phyloP scores from a whole-genome alignment of 1,140 invertebrate species.

The Drosophila virilis region DNA sequence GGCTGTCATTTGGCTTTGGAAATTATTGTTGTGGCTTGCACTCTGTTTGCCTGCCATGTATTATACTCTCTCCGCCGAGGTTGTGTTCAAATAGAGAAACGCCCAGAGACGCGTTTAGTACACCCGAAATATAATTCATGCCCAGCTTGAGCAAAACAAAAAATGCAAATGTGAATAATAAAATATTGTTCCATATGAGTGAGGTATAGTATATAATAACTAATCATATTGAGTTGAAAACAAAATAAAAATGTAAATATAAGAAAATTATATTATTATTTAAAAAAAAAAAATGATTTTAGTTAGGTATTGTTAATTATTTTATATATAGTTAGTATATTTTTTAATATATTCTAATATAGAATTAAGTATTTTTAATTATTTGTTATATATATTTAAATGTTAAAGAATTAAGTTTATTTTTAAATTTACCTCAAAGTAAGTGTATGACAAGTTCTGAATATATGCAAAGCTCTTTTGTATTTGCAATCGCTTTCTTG shows the following conservation, averaged over 20 bases:
- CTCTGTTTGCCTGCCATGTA: slow-evolving; percentile 40
- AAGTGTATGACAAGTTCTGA: background rate
- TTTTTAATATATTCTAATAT: too few species aligned
- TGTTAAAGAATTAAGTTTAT: too few species aligned
- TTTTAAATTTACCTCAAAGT: background rate
- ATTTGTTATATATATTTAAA: too few species aligned
- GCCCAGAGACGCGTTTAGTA: background rate
- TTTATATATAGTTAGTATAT: too few species aligned
- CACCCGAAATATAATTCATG: background rate
- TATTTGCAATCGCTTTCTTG: slow-evolving; percentile 33
- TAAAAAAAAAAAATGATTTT: too few species aligned
- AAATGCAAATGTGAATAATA: background rate
- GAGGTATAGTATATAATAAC: too few species aligned
- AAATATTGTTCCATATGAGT: too few species aligned
- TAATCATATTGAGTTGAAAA: too few species aligned
- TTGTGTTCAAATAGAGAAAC: background rate
- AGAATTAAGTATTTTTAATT: too few species aligned
- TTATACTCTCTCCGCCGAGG: slow-evolving; percentile 17
- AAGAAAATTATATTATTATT: too few species aligned
- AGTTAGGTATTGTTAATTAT: too few species aligned
- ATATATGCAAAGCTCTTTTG: background rate
- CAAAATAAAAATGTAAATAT: too few species aligned
- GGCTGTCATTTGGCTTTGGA: slow-evolving; percentile 80
- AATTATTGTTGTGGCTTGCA: slow-evolving; percentile 79
- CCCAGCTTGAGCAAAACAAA: background rate